Percentiles rank a stretch among this genome's conserved stretches.
These are phyloP conservation scores for Cataglyphis altisquamis DNA, from an alignment of 2,888 invertebrate genomes.

Conservation along the genomic window DNA sequence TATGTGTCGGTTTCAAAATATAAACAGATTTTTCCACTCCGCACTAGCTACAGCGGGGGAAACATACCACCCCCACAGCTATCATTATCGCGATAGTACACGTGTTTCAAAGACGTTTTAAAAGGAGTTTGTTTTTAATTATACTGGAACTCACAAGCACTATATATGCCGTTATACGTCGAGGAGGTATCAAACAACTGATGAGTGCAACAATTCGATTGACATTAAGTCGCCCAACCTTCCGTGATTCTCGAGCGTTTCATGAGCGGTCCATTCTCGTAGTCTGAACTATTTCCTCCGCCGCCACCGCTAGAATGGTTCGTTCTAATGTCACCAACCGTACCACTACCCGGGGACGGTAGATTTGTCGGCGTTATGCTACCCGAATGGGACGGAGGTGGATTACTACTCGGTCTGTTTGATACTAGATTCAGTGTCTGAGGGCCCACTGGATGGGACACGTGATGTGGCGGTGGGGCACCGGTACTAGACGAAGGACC, in stretches of 20 bases:
- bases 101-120: constrained; percentile 57
- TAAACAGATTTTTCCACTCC: constrained; percentile 70
- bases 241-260: constrained; percentile 96
- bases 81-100: constrained; percentile 37
- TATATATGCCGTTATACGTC: constrained; percentile 79
- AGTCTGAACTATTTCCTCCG: constrained; percentile 87
- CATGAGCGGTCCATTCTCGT: constrained; percentile 90
- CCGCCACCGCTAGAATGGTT: constrained; percentile 82
- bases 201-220: constrained; percentile 66
- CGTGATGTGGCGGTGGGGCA: constrained; percentile 81
- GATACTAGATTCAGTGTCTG: constrained; percentile 84
- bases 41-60: constrained; percentile 22
- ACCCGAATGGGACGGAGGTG: constrained; percentile 87
- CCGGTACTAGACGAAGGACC: constrained; percentile 82
- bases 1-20: constrained; percentile 77
- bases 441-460: constrained; percentile 77
- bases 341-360: constrained; percentile 88
- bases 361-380: constrained; percentile 95
- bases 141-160: constrained; percentile 77
- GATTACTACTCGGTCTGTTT: constrained; percentile 84
- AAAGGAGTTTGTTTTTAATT: constrained; percentile 62
- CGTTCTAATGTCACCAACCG: constrained; percentile 88
- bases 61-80: constrained; percentile 35
- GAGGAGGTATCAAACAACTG: constrained; percentile 76
- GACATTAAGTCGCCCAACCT: constrained; percentile 95